phyloP scores from a whole-genome alignment of 1,140 invertebrate genomes.

The Hyposmocoma kahamanoa region DNA sequence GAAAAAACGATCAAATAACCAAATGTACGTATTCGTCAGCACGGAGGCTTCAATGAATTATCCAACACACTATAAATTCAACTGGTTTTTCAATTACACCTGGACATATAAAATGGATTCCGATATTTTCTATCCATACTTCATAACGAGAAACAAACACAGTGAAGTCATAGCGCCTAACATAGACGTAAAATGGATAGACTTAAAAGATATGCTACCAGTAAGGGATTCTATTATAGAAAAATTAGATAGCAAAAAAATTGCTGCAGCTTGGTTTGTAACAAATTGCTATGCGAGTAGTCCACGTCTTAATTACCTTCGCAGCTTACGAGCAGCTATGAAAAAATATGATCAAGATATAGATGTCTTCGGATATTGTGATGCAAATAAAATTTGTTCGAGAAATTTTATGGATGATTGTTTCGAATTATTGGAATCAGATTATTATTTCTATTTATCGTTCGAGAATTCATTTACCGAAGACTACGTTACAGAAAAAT shows the following conservation, averaged over 20 bases:
- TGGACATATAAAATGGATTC: conserved; percentile 79
- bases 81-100: conserved; percentile 77
- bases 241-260: conserved; percentile 39
- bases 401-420: conserved; percentile 37
- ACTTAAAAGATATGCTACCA: conserved; percentile 32
- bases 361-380: conserved; percentile 79
- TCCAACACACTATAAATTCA: conserved; percentile 25
- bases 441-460: conserved; percentile 78
- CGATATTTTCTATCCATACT: conserved; percentile 76
- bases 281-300: conserved; percentile 74
- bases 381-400: conserved; percentile 28
- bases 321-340: conserved; percentile 72
- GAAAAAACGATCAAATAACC: conserved; percentile 20
- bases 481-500: conserved; percentile 75
- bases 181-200: conserved; percentile 35
- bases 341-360: conserved; percentile 42
- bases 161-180: conserved; percentile 42
- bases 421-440: conserved; percentile 42
- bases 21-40: conserved; percentile 56
- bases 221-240: conserved; percentile 20
- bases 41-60: conserved; percentile 52
- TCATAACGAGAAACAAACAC: conserved; percentile 36
- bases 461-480: conserved; percentile 76
- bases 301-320: conserved; percentile 68
- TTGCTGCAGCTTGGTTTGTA: conserved; percentile 74